Evolutionary conservation across 2,888 invertebrate genomes (phyloP).

Genomic region (Philonicus albiceps): DNA sequence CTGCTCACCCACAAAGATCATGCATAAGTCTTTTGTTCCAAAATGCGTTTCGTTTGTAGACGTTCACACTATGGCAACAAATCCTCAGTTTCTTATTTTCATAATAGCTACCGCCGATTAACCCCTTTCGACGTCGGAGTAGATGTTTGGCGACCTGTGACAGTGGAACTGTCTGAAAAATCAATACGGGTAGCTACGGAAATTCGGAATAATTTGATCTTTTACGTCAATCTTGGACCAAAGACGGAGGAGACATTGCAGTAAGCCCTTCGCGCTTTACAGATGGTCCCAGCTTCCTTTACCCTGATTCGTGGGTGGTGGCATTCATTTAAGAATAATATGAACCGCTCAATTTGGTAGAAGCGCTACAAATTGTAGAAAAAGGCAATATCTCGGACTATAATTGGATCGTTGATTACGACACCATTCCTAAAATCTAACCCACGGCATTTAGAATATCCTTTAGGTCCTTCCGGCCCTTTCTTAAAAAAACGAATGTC

Average conservation of each 20-base stretch:
- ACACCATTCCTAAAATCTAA: not conserved
- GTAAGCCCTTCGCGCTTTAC: not conserved
- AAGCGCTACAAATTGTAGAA: not conserved
- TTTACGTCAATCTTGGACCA: not conserved
- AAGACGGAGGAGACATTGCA: not conserved
- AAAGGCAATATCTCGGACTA: not conserved
- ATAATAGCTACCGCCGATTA: not conserved
- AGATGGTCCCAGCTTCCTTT: not conserved
- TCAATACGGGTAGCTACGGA: not conserved
- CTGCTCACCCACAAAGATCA: not conserved
- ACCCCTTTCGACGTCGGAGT: not conserved
- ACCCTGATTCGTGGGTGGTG: not conserved
- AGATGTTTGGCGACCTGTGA: not conserved
- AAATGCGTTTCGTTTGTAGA: not conserved
- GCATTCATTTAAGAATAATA: not conserved
- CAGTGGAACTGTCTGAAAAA: conserved; percentile 1
- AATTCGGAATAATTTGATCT: not conserved
- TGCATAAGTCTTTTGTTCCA: not conserved
- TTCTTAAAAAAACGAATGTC: not conserved
- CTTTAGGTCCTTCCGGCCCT: not conserved
- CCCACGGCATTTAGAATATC: not conserved
- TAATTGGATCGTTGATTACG: not conserved
- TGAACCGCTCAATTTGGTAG: not conserved
- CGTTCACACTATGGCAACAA: not conserved
- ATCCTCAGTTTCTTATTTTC: not conserved